A percentile compares a stretch with the other conserved stretches of the same genome.
Evolutionary conservation across 1,140 invertebrate genomes (phyloP).

Genomic region (Monochamus saltuarius): DNA sequence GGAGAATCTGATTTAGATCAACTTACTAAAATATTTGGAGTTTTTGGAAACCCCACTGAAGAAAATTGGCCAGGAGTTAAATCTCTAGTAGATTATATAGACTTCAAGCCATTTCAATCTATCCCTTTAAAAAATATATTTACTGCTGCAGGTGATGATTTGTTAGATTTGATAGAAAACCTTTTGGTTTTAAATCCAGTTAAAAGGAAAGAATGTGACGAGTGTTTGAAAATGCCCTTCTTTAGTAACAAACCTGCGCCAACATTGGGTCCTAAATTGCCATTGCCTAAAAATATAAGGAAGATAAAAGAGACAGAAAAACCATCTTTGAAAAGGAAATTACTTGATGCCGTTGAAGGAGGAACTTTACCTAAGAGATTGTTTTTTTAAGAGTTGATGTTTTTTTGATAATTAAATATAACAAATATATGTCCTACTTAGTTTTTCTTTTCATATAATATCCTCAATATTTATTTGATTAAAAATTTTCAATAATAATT

Average conservation of each 20-base stretch:
- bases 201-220: slow-evolving; percentile 77
- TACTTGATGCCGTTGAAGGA: slow-evolving; percentile 69
- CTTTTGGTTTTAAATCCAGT: slow-evolving; percentile 85
- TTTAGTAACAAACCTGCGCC: slow-evolving; percentile 90
- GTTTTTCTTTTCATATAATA: too few species aligned
- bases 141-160: slow-evolving; percentile 90
- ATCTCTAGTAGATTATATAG: slow-evolving; percentile 86
- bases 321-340: slow-evolving; percentile 73
- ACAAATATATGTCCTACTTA: neutral
- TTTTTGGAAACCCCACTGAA: slow-evolving; percentile 87
- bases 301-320: slow-evolving; percentile 62
- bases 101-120: slow-evolving; percentile 84
- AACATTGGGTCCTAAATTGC: slow-evolving; percentile 76
- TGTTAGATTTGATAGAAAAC: slow-evolving; percentile 80
- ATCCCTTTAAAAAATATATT: slow-evolving; percentile 91
- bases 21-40: slow-evolving; percentile 91
- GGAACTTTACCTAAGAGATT: slow-evolving; percentile 66
- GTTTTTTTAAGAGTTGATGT: slow-evolving; percentile 38
- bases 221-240: slow-evolving; percentile 80
- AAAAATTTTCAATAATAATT: too few species aligned
- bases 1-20: slow-evolving; percentile 98
- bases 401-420: neutral
- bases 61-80: slow-evolving; percentile 89
- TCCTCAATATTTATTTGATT: neutral
- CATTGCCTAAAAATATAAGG: slow-evolving; percentile 68